These are phyloP conservation scores for Anthophora plumipes DNA, from an alignment of 2,888 invertebrate genomes.

Conservation along the genomic window DNA sequence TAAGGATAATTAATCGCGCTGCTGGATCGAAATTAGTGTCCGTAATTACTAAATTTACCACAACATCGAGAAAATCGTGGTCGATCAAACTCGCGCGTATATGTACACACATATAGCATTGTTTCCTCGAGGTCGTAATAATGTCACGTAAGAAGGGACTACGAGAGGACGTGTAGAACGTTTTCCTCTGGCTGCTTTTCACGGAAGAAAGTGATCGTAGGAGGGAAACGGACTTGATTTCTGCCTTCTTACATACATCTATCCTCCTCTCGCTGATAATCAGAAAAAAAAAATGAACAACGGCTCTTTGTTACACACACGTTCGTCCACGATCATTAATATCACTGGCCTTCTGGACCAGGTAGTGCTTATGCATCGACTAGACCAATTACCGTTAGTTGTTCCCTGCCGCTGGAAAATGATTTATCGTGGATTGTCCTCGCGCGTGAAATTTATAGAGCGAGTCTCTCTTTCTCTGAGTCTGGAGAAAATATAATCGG, in stretches of 20 bases:
- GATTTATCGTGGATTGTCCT: conserved; percentile 67
- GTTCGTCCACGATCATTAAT: conserved; percentile 65
- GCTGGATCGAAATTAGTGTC: conserved; percentile 24
- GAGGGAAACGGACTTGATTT: conserved; percentile 47
- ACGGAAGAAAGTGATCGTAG: conserved; percentile 63
- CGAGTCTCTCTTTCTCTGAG: conserved; percentile 30
- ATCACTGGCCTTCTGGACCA: conserved; percentile 50
- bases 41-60: conserved; percentile 52
- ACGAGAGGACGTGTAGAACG: background rate
- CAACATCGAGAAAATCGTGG: conserved; percentile 30
- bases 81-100: conserved; percentile 9
- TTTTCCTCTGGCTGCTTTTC: conserved; percentile 36
- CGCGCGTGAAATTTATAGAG: conserved; percentile 65
- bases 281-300: conserved; percentile 60
- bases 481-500: conserved; percentile 53
- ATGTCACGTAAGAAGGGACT: conserved; percentile 41
- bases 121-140: conserved; percentile 41
- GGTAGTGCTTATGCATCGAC: conserved; percentile 65
- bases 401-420: conserved; percentile 66
- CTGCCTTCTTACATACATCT: conserved; percentile 3
- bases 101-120: conserved; percentile 8
- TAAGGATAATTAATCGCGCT: conserved; percentile 25
- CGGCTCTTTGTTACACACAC: conserved; percentile 55
- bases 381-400: conserved; percentile 72
- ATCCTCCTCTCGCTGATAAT: conserved; percentile 29